Evolutionary conservation across 2,888 invertebrate genomes (phyloP).

Genomic region (Phyto melanocephala): DNA sequence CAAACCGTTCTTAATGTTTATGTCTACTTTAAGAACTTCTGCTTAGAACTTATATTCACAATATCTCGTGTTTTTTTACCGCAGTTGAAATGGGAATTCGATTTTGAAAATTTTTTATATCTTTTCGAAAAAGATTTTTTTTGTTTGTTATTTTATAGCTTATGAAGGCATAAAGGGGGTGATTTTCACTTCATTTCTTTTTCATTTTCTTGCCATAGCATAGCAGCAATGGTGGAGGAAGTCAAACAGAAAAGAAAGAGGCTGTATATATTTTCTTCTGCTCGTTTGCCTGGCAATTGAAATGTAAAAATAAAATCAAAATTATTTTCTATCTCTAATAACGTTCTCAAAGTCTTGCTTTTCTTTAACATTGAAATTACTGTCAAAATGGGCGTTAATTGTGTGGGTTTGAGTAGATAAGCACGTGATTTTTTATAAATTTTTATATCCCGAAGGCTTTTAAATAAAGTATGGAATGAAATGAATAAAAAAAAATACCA

Average conservation of each 20-base stretch:
- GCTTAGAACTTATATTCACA: conserved; percentile 2
- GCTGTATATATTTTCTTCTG: conserved; percentile 25
- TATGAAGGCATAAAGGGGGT: conserved; percentile 21
- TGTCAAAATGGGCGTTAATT: conserved; percentile 75
- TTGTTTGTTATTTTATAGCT: conserved; percentile 23
- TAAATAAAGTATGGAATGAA: not conserved
- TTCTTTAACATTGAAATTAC: conserved; percentile 51
- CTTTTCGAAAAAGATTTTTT: conserved; percentile 45
- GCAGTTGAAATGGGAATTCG: conserved; percentile 48
- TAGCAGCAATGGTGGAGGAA: conserved; percentile 4
- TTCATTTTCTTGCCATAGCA: not conserved
- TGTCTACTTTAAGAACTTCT: too few species aligned
- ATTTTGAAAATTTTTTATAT: conserved; percentile 42
- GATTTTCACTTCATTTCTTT: conserved; percentile 29
- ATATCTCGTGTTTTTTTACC: not conserved
- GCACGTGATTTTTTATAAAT: conserved; percentile 75
- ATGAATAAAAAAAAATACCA: not conserved
- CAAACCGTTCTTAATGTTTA: too few species aligned
- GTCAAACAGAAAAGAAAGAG: not conserved
- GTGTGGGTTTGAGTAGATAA: conserved; percentile 75
- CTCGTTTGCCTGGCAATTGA: conserved; percentile 62
- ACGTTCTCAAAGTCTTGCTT: conserved; percentile 28
- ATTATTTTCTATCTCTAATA: conserved; percentile 1
- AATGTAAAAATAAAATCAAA: conserved; percentile 53
- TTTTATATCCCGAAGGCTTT: conserved; percentile 70